Evolutionary conservation across 2,888 invertebrate genomes (phyloP), one percentile per base, ranked within the genome.

Genomic region (Anoplius nigerrimus): DNA sequence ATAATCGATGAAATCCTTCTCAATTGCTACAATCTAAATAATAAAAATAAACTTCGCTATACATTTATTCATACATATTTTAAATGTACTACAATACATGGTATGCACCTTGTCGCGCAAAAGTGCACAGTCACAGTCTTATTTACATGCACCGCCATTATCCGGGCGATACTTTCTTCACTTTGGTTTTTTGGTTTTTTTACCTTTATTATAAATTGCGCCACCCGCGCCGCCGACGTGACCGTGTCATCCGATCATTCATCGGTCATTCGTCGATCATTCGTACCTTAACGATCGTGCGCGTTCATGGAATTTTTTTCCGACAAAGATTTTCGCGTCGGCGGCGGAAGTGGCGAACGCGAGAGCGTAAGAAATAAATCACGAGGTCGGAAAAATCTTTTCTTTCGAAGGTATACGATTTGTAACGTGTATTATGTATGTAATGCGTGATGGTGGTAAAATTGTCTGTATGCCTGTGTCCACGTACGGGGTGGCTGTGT

Each of bases 1-100:
- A 72, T 70, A 79, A 69, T 78, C 76, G 74, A 73, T 69, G 34
- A 48, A 48, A 48, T 24, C 62, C 61, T 70, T 74, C 73, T 74
- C 53, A n/a, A n/a, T 34, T 59, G 74, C 80, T 81, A 80, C 71
- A 70, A 75, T 79, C 81, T 84, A 86, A 85, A 86, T 86, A 82
- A 86, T 85, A 86, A 86, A 85, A 86, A 85, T 85, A 84, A 86
- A 84, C 79, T 83, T 84, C 80, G 81, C 84, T 86, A 85, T 86
- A 84, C 83, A 85, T 82, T 82, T 83, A 79, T 80, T 78, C 78
- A 74, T 81, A 80, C 79, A 80, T 76, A 71, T 72, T 82, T 78
- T 70, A 72, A 71, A 79, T 76, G 77, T 78, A 79, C 76, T 82
- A 83, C 80, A 78, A 80, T 81, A 80, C 78, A 84, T 80, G 71